Conservation (phyloP, 2,888 invertebrate genomes). For the Stenotaenia linearis region DNA sequence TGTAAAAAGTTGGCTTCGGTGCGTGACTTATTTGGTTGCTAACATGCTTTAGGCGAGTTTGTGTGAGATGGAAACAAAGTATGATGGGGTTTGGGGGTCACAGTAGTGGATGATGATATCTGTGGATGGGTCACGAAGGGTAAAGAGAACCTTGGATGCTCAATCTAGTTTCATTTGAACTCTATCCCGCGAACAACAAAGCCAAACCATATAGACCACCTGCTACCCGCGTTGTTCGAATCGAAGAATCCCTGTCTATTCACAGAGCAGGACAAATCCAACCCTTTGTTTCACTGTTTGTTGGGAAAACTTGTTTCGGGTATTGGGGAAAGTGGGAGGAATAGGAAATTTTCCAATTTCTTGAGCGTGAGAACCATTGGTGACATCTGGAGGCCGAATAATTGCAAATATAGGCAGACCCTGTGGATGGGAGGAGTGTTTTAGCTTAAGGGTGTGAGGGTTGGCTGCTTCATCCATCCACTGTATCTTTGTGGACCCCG, state of each 20-base stretch:
- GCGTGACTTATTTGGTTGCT: neutral
- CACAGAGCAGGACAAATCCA: too few relatives aligned
- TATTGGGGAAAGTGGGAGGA: too few relatives aligned
- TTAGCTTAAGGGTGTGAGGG: neutral
- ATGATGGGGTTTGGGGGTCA: neutral
- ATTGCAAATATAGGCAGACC: neutral
- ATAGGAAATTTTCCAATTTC: neutral
- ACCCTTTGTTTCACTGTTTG: too few relatives aligned
- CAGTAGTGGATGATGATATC: neutral
- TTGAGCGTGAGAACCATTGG: neutral
- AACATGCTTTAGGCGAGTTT: neutral
- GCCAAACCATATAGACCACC: neutral
- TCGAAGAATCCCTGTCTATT: neutral
- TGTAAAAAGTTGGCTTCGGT: neutral
- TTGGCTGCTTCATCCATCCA: neutral
- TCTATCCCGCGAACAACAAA: neutral
- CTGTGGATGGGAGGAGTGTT: neutral
- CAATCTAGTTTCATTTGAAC: neutral
- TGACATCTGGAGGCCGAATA: neutral
- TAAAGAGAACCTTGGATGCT: neutral
- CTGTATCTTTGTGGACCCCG: neutral
- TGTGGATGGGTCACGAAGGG: neutral
- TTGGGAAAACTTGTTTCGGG: too few relatives aligned
- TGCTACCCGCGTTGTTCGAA: neutral
- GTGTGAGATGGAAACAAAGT: neutral